Evolutionary conservation across 2,113 vertebrate species (phyloP).

Genomic region (Hydrolagus affinis): DNA sequence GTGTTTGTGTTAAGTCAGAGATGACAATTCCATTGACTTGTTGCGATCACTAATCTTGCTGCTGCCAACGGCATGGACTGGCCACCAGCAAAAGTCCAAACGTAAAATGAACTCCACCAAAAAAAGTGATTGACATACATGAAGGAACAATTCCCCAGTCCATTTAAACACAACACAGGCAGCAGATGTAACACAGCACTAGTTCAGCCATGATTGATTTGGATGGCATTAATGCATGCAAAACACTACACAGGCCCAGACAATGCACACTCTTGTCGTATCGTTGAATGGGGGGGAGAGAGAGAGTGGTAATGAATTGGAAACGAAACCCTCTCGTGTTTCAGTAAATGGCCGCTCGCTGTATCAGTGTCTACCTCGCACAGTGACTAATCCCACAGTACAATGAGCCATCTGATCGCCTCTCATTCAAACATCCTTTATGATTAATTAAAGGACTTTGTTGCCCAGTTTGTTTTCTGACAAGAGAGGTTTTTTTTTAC

Average conservation of each 20-base stretch:
- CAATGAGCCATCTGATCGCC: neutral
- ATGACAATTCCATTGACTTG: neutral
- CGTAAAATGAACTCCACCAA: neutral
- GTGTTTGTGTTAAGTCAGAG: neutral
- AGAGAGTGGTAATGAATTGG: neutral
- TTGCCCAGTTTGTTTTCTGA: neutral
- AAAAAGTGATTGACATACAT: neutral
- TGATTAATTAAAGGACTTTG: neutral
- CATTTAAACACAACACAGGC: neutral
- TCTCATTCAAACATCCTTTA: constrained; percentile 18
- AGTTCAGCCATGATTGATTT: neutral
- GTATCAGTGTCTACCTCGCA: neutral
- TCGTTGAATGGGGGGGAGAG: neutral
- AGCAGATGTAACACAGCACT: neutral
- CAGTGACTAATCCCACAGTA: neutral
- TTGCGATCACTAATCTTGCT: neutral
- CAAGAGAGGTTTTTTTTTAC: neutral
- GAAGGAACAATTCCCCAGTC: neutral
- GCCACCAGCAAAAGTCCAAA: neutral
- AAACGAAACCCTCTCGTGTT: neutral
- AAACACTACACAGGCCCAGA: neutral
- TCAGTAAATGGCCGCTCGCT: neutral
- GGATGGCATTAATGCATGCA: constrained; percentile 1
- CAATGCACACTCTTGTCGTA: neutral
- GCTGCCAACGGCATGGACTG: neutral